Evolutionary conservation across 2,888 invertebrate genomes (phyloP).

Genomic region (Drosophila pseudotakahashii): DNA sequence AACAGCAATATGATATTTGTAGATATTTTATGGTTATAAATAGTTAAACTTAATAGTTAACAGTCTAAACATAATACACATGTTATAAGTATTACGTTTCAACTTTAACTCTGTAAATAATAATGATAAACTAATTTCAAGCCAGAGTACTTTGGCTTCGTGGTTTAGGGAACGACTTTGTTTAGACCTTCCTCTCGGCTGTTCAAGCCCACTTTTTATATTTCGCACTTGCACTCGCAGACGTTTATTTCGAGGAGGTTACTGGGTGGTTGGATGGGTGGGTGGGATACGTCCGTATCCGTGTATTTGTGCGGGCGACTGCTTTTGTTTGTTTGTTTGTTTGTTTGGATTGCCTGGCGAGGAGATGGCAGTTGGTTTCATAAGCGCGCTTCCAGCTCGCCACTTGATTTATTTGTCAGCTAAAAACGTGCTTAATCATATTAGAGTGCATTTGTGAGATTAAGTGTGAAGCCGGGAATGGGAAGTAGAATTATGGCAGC

Average conservation of each 20-base stretch:
- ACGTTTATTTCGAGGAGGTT: constrained; percentile 38
- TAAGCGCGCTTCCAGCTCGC: constrained; percentile 60
- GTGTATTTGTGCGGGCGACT: constrained; percentile 34
- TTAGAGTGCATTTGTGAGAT: constrained; percentile 80
- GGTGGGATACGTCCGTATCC: not conserved
- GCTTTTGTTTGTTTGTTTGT: constrained; percentile 61
- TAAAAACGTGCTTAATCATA: constrained; percentile 82
- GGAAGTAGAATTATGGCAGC: constrained; percentile 25
- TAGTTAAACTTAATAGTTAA: too few relatives aligned
- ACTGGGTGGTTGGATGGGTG: constrained; percentile 24
- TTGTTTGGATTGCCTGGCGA: constrained; percentile 51
- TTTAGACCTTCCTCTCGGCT: constrained; percentile 29
- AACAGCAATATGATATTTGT: too few relatives aligned
- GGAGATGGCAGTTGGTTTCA: constrained; percentile 52
- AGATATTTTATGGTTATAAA: too few relatives aligned
- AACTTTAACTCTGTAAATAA: too few relatives aligned
- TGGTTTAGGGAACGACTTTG: constrained; percentile 1
- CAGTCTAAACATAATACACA: too few relatives aligned
- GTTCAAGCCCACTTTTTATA: constrained; percentile 51
- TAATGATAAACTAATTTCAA: not conserved
- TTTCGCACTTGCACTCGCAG: constrained; percentile 39
- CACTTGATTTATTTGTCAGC: constrained; percentile 78
- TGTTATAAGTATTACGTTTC: too few relatives aligned
- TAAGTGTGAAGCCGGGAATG: constrained; percentile 56
- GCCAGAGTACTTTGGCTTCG: constrained; percentile 22